A percentile compares a stretch with the other conserved stretches of the same genome.
These are phyloP conservation scores for Chorisops tibialis DNA, from an alignment of 2,888 invertebrate genomes.

Conservation along the genomic window DNA sequence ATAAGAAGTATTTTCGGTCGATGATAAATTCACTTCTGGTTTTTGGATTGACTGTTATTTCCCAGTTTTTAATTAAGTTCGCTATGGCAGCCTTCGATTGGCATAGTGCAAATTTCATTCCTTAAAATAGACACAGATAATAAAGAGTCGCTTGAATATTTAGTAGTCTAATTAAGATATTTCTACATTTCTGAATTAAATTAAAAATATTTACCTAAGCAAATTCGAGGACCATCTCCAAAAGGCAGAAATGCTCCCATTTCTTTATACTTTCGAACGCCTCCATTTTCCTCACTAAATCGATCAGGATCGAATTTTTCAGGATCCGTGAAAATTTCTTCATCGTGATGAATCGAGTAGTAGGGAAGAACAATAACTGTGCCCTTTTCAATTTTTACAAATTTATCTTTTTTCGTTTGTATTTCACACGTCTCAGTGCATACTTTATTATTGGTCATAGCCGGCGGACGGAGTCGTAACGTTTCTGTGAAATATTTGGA, in stretches of 20 bases:
- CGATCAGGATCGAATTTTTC: constrained; percentile 45
- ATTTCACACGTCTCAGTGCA: constrained; percentile 39
- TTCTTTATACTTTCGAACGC: constrained; percentile 42
- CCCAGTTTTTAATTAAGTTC: constrained; percentile 45
- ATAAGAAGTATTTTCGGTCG: constrained; percentile 40
- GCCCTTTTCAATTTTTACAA: constrained; percentile 38
- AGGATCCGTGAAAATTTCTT: constrained; percentile 41
- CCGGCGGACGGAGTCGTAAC: constrained; percentile 41
- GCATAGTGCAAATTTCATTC: constrained; percentile 47
- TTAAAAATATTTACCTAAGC: constrained; percentile 40
- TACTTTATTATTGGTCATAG: constrained; percentile 37
- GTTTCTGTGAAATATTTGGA: constrained; percentile 39
- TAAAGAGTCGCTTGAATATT: too few species aligned
- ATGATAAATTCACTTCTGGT: constrained; percentile 43
- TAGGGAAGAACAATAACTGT: constrained; percentile 41
- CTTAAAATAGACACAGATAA: constrained; percentile 34
- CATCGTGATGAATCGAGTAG: constrained; percentile 41
- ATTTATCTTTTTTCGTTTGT: constrained; percentile 39
- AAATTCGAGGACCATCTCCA: constrained; percentile 48
- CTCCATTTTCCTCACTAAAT: constrained; percentile 42
- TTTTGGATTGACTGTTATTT: constrained; percentile 43
- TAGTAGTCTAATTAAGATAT: too few species aligned
- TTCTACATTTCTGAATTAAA: neutral
- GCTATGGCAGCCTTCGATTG: constrained; percentile 47
- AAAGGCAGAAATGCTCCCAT: constrained; percentile 44